Percentiles rank a stretch among this genome's conserved stretches.
Evolutionary conservation across 2,797 vertebrate genomes (phyloP).

Genomic region (Morelia viridis): DNA sequence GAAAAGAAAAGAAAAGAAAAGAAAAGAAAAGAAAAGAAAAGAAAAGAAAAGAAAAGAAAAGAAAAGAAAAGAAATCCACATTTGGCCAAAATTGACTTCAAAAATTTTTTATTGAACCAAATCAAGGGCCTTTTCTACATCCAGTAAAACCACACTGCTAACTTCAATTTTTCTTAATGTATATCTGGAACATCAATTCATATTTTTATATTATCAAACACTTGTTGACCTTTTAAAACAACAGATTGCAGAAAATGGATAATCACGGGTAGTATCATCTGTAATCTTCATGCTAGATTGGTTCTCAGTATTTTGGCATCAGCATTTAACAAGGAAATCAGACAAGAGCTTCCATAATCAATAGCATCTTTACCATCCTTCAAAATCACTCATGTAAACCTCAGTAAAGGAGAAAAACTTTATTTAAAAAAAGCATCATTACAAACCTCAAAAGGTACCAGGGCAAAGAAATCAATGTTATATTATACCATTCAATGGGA

Average conservation of each 20-base stretch:
- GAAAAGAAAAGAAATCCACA: too few species aligned
- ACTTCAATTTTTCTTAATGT: not conserved
- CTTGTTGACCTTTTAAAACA: not conserved
- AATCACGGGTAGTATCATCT: not conserved
- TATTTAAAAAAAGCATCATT: not conserved
- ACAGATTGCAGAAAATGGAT: not conserved
- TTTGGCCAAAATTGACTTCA: too few species aligned
- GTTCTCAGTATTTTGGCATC: not conserved
- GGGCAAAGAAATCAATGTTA: not conserved
- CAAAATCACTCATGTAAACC: not conserved
- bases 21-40: too few species aligned
- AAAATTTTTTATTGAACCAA: too few species aligned
- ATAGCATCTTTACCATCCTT: not conserved
- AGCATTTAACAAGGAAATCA: not conserved
- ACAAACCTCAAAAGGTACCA: not conserved
- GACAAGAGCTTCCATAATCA: not conserved
- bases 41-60: too few species aligned
- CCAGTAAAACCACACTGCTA: too few species aligned
- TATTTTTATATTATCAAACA: not conserved
- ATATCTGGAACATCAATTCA: not conserved
- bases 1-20: too few species aligned
- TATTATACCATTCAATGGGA: not conserved
- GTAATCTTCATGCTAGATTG: not conserved
- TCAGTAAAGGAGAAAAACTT: not conserved
- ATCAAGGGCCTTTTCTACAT: too few species aligned